Percentiles rank a stretch among this genome's conserved stretches.
Evolutionary conservation across 1,140 invertebrate genomes (phyloP).

Genomic region (Hycleus phaleratus): DNA sequence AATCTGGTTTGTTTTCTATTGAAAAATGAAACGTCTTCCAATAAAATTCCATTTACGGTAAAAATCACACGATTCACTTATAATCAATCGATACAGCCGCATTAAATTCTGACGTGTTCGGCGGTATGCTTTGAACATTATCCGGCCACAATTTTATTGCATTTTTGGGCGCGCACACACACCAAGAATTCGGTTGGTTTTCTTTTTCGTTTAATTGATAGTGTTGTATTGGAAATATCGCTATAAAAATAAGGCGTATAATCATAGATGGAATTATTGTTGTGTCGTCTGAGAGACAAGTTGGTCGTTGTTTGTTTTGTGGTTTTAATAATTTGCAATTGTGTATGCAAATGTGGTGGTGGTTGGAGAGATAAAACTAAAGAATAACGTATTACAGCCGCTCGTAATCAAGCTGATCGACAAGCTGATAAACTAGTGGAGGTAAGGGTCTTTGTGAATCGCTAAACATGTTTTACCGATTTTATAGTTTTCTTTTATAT

Average conservation of each 20-base stretch:
- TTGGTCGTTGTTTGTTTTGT: slow-evolving; percentile 8
- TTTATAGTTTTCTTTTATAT: too few relatives aligned
- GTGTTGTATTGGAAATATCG: too few relatives aligned
- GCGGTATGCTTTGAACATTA: slow-evolving; percentile 21
- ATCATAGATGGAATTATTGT: too few relatives aligned
- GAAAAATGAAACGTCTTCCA: neutral
- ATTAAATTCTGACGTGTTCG: slow-evolving; percentile 6
- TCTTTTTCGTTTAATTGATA: slow-evolving; percentile 5
- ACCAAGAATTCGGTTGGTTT: slow-evolving; percentile 15
- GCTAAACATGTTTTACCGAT: too few relatives aligned
- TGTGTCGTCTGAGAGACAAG: neutral
- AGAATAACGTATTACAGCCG: slow-evolving; percentile 9
- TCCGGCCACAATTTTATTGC: slow-evolving; percentile 17
- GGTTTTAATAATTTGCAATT: slow-evolving; percentile 26
- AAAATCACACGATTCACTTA: slow-evolving; percentile 15
- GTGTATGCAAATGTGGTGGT: slow-evolving; percentile 20
- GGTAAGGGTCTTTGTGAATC: slow-evolving; percentile 5
- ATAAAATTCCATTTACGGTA: slow-evolving; percentile 10
- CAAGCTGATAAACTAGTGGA: slow-evolving; percentile 17
- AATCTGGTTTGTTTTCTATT: neutral
- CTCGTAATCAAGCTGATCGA: slow-evolving; percentile 24
- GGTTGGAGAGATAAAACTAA: slow-evolving; percentile 1
- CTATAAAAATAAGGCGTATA: too few relatives aligned
- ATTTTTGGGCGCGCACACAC: slow-evolving; percentile 10
- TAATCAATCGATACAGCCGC: neutral